Base-by-base conservation (phyloP, 2,797 vertebrate species). In the Microchirus variegatus region DNA sequence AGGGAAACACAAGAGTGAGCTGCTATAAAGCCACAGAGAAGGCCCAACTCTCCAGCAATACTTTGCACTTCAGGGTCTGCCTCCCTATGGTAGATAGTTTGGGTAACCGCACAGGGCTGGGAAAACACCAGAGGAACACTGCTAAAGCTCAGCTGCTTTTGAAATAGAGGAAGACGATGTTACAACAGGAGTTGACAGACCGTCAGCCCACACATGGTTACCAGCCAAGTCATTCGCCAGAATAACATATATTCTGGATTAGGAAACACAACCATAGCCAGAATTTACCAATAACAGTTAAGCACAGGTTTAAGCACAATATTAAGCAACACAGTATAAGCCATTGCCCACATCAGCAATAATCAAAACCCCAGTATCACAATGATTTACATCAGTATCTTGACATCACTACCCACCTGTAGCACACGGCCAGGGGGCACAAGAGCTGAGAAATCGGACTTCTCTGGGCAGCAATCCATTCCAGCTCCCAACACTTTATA, bases 71-170 rank as follows among this genome's bases (percentile, higher is more conserved):
- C 12, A 35, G 46, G 18, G 11, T 14, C 46, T 22, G 12, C 46
- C 42, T 3, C n/a, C n/a, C 15, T 15, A 16, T n/a, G 9, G 42
- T 15, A 44, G 14, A 26, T 48, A 48, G 48, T 19, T n/a, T 10
- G 8, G 13, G 48, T n/a, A 50, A 50, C 13, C 26, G 14, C 48
- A 50, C 22, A 5, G 48, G 48, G 26, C 26, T 50, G 26, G 31
- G 22, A 51, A 51, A 36, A 51, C 49, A 51, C 49, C 26, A 16
- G 49, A 26, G 49, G 35, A 16, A 51, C 49, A 51, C 31, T 16
- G 15, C 9, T 51, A 31, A 51, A 15, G 16, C 26, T 51, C 9
- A n/a, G 49, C 5, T 35, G 48, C 31, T 50, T 15, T 7, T 51
- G 14, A 10, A 31, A 50, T 6, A 10, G 19, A 31, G 22, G 15